A percentile compares a stretch with the other conserved stretches of the same genome.
Conservation (phyloP, 2,888 invertebrate genomes). For the Strigamia transsilvanica region DNA sequence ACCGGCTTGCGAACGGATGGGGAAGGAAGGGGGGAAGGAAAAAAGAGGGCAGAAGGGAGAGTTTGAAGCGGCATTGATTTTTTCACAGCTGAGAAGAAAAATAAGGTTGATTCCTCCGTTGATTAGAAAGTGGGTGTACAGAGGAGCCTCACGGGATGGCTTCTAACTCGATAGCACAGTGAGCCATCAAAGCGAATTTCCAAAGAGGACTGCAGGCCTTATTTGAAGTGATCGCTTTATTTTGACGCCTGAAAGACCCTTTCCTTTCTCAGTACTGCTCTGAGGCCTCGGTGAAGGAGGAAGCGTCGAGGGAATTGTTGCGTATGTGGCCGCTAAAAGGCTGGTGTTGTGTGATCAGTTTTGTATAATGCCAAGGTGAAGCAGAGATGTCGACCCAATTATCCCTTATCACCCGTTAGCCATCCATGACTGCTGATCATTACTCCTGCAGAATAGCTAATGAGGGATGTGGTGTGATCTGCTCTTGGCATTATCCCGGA, state of each 20-base stretch:
- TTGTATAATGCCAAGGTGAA: not conserved
- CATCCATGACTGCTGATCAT: slow-evolving; percentile 16
- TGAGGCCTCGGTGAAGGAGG: not conserved
- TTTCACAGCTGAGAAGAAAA: slow-evolving; percentile 21
- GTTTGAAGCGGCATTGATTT: slow-evolving; percentile 35
- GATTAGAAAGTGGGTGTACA: slow-evolving; percentile 34
- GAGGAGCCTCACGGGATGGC: slow-evolving; percentile 36
- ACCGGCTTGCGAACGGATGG: not conserved
- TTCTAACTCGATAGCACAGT: slow-evolving; percentile 36
- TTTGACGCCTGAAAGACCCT: slow-evolving; percentile 35
- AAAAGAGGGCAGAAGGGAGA: not conserved
- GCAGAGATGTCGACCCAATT: not conserved
- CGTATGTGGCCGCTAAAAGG: not conserved
- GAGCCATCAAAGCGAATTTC: slow-evolving; percentile 38
- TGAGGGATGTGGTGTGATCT: slow-evolving; percentile 3
- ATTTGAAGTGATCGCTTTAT: slow-evolving; percentile 40
- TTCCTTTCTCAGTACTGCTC: not conserved
- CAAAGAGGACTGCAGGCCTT: slow-evolving; percentile 16
- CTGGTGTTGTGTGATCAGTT: slow-evolving; percentile 16
- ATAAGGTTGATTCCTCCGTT: slow-evolving; percentile 33
- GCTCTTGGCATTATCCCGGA: not conserved
- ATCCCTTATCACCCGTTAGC: slow-evolving; percentile 18
- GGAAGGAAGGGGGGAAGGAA: not conserved
- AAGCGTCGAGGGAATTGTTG: slow-evolving; percentile 27
- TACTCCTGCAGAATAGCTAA: slow-evolving; percentile 27